phyloP scores from a whole-genome alignment of 2,113 vertebrate species.

The Piprites chloris region DNA sequence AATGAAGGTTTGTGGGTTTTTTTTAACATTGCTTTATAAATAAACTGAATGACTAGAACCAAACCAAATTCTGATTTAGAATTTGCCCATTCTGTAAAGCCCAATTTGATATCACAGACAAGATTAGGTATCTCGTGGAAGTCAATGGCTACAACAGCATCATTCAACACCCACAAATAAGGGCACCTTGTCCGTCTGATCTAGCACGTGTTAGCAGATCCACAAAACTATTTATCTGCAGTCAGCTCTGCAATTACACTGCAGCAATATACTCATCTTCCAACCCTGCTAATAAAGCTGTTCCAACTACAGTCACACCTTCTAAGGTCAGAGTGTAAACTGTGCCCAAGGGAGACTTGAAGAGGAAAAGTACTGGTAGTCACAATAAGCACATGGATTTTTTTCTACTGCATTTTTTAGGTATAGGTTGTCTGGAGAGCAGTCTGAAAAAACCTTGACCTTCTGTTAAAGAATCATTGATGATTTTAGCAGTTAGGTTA shows the following conservation, averaged over 20 bases:
- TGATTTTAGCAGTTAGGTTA: not conserved
- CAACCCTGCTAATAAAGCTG: not conserved
- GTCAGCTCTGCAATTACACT: not conserved
- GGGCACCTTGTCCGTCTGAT: not conserved
- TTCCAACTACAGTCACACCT: not conserved
- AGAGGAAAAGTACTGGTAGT: not conserved
- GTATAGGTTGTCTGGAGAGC: not conserved
- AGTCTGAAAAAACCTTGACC: not conserved
- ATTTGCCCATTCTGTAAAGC: not conserved
- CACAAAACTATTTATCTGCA: not conserved
- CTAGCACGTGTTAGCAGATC: not conserved
- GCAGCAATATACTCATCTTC: not conserved
- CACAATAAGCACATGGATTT: not conserved
- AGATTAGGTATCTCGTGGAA: not conserved
- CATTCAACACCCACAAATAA: not conserved
- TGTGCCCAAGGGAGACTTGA: not conserved
- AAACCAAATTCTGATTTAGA: not conserved
- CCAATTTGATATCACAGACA: not conserved
- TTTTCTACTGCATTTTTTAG: not conserved
- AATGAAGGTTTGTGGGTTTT: not conserved
- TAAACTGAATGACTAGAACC: not conserved
- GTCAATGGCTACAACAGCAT: not conserved
- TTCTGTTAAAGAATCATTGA: not conserved
- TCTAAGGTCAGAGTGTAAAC: not conserved
- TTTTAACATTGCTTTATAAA: not conserved